These are phyloP conservation scores for Stenopsyche tienmushanensis DNA, from an alignment of 1,140 invertebrate species.

Conservation along the genomic window DNA sequence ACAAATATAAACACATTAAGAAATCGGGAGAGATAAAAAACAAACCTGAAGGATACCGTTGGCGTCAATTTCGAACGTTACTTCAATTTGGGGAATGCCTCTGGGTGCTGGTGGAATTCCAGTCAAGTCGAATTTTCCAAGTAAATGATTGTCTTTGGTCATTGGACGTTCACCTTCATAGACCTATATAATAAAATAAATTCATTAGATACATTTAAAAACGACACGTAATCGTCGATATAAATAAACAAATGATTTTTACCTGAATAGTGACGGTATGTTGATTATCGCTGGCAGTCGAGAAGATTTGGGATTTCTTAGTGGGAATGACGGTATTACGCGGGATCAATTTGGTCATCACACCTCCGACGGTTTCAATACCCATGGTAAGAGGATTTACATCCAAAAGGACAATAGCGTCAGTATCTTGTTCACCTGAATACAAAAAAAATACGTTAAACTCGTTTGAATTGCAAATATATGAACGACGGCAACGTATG, in stretches of 20 bases:
- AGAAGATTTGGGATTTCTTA: slow-evolving; percentile 99
- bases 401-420: slow-evolving; percentile 94
- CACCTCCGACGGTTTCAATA: slow-evolving; percentile 99
- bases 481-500: no score
- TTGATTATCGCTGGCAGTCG: slow-evolving; percentile 98
- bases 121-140: slow-evolving; percentile 98
- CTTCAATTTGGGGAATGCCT: slow-evolving; percentile 98
- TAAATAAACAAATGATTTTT: slow-evolving; percentile 36
- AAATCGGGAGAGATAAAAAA: no score
- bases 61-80: slow-evolving; percentile 98
- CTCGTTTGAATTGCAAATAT: no score
- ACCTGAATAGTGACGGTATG: slow-evolving; percentile 97
- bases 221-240: slow-evolving; percentile 1
- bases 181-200: slow-evolving; percentile 53
- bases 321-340: slow-evolving; percentile 99
- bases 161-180: slow-evolving; percentile 98
- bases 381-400: slow-evolving; percentile 98
- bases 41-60: slow-evolving; percentile 96
- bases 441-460: slow-evolving; percentile 1
- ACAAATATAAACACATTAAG: slow-evolving; percentile 20
- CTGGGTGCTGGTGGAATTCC: slow-evolving; percentile 97
- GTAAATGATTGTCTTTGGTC: slow-evolving; percentile 98
- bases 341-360: slow-evolving; percentile 99
- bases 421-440: slow-evolving; percentile 84
- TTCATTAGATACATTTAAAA: slow-evolving; percentile 14